phyloP scores from a whole-genome alignment of 2,113 vertebrate genomes.

The Caretta caretta region DNA sequence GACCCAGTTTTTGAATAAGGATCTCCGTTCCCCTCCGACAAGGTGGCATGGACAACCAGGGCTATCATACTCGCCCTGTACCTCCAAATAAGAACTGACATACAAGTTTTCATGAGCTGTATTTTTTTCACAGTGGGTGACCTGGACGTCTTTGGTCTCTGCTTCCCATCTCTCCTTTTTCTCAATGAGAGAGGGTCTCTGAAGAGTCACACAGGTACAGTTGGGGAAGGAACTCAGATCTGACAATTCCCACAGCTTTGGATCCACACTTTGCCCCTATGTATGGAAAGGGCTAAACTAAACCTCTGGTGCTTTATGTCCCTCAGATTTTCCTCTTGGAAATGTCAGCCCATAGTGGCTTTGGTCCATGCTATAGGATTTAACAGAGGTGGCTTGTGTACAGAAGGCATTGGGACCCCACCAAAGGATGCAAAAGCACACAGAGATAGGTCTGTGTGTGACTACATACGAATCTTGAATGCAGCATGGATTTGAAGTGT shows the following conservation, averaged over 20 bases:
- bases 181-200: not conserved
- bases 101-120: not conserved
- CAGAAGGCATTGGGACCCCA: too few relatives aligned
- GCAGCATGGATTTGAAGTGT: too few relatives aligned
- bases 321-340: not conserved
- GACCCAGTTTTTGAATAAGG: not conserved
- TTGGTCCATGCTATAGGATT: not conserved
- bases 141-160: not conserved
- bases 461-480: too few relatives aligned
- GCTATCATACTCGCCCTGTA: not conserved
- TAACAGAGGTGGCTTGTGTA: too few relatives aligned
- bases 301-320: not conserved
- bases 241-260: too few relatives aligned
- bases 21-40: not conserved
- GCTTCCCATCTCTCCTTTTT: not conserved
- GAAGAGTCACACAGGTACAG: not conserved
- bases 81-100: not conserved
- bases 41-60: not conserved
- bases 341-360: fast-evolving
- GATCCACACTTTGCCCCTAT: not conserved
- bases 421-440: too few relatives aligned
- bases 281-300: not conserved
- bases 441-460: too few relatives aligned
- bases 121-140: not conserved
- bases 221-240: too few relatives aligned